Conservation (phyloP, 2,113 vertebrate genomes). For the Mesocricetus auratus region DNA sequence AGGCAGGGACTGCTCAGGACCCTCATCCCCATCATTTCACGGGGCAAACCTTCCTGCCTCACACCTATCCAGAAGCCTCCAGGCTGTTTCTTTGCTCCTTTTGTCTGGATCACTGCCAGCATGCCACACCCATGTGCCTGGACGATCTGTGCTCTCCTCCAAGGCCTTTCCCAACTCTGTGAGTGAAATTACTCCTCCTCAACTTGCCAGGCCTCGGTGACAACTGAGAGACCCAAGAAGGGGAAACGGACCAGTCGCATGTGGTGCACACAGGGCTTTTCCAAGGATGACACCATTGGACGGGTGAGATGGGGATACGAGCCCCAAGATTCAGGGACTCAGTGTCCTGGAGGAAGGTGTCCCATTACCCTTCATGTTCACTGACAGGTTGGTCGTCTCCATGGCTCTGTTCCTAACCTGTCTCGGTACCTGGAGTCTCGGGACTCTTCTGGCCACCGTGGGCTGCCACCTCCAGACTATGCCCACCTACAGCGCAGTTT, state of each 20-base stretch:
- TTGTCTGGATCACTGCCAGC: background rate
- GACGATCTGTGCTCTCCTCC: background rate
- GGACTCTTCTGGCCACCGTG: constrained; percentile 89
- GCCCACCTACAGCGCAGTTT: constrained; percentile 94
- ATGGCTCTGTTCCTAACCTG: constrained; percentile 92
- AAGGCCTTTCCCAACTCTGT: background rate
- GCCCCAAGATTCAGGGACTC: background rate
- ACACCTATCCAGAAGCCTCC: background rate
- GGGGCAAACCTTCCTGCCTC: background rate
- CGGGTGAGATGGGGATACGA: constrained; percentile 85
- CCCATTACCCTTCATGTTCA: background rate
- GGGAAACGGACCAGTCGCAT: constrained; percentile 88
- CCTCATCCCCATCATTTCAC: background rate
- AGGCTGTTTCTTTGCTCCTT: background rate
- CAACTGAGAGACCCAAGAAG: constrained; percentile 92
- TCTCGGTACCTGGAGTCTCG: constrained; percentile 92
- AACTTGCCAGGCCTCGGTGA: constrained; percentile 73
- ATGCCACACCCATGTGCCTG: background rate
- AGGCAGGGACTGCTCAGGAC: rapidly evolving
- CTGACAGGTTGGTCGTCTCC: constrained; percentile 63
- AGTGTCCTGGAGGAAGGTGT: rapidly evolving
- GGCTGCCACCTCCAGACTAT: constrained; percentile 89
- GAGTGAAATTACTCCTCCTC: background rate
- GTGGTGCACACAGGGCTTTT: constrained; percentile 92
- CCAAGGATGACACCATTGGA: constrained; percentile 92